These are phyloP conservation scores for Megalopta genalis DNA, from an alignment of 1,140 invertebrate species.

Conservation along the genomic window DNA sequence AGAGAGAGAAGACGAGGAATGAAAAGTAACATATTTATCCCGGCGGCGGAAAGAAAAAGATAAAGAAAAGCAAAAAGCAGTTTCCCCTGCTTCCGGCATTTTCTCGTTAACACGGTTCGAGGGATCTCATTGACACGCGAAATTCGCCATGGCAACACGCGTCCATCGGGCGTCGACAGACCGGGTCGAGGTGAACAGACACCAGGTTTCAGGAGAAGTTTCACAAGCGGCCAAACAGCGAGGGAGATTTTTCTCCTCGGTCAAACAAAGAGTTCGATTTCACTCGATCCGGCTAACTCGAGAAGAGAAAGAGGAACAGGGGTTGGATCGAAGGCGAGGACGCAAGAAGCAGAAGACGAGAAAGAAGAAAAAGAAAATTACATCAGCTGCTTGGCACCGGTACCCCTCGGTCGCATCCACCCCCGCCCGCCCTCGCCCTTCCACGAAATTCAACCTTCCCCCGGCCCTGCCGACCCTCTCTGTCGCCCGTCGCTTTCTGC, in stretches of 20 bases:
- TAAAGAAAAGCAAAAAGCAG: not conserved
- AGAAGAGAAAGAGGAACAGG: not conserved
- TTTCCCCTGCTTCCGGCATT: conserved; percentile 25
- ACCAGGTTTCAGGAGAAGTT: conserved; percentile 11
- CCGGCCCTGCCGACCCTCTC: not conserved
- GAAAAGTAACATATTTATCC: not conserved
- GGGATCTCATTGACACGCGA: conserved; percentile 40
- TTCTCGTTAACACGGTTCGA: conserved; percentile 50
- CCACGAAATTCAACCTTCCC: conserved; percentile 36
- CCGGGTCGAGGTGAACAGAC: no score
- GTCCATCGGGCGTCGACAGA: not conserved
- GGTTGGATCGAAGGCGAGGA: not conserved
- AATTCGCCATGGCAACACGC: conserved; percentile 52
- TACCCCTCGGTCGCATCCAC: not conserved
- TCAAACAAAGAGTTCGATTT: conserved; percentile 59
- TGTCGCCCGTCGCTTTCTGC: not conserved
- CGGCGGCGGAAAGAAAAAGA: not conserved
- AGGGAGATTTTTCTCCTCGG: conserved; percentile 22
- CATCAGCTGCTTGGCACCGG: conserved; percentile 44
- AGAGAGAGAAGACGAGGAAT: not conserved
- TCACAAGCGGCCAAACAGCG: conserved; percentile 6
- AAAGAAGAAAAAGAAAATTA: conserved; percentile 18
- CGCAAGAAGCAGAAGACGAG: not conserved
- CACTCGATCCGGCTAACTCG: not conserved
- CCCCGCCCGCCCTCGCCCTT: not conserved